phyloP scores from a whole-genome alignment of 2,797 vertebrate genomes.

The Rousettus madagascariensis region DNA sequence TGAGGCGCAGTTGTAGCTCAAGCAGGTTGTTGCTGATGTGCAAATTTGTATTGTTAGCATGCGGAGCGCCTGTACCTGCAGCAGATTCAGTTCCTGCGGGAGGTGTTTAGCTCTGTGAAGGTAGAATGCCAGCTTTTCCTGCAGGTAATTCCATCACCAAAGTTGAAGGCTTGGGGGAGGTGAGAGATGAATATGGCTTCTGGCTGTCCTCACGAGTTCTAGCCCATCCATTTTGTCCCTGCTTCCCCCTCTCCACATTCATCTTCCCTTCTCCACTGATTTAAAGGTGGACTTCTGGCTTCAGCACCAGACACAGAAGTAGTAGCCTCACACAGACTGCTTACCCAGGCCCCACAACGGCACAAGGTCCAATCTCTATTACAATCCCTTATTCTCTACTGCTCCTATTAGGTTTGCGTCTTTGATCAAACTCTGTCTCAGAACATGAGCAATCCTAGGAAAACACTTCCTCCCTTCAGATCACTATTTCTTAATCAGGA shows the following conservation, averaged over 20 bases:
- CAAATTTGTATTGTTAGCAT: neutral
- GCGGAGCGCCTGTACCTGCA: too few species aligned
- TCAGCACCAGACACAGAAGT: neutral
- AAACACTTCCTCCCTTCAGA: neutral
- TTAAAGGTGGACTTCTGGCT: neutral
- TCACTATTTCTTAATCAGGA: neutral
- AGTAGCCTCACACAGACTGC: neutral
- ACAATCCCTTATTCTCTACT: neutral
- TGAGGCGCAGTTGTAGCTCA: neutral
- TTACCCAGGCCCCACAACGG: neutral
- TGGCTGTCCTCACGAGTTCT: neutral
- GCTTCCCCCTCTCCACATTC: neutral
- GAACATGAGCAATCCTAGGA: neutral
- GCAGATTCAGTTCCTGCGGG: neutral
- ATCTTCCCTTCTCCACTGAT: neutral
- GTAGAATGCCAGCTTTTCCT: neutral
- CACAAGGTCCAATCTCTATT: neutral
- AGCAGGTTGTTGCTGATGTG: accelerated
- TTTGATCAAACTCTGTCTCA: neutral
- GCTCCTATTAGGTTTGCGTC: neutral
- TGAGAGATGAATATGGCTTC: neutral
- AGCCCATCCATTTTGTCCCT: neutral
- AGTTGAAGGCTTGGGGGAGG: neutral
- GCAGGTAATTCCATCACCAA: neutral
- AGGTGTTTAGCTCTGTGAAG: neutral